Evolutionary conservation across 2,797 vertebrate species (phyloP), one percentile per base, ranked within the genome.

Genomic region (Taeniopygia guttata): DNA sequence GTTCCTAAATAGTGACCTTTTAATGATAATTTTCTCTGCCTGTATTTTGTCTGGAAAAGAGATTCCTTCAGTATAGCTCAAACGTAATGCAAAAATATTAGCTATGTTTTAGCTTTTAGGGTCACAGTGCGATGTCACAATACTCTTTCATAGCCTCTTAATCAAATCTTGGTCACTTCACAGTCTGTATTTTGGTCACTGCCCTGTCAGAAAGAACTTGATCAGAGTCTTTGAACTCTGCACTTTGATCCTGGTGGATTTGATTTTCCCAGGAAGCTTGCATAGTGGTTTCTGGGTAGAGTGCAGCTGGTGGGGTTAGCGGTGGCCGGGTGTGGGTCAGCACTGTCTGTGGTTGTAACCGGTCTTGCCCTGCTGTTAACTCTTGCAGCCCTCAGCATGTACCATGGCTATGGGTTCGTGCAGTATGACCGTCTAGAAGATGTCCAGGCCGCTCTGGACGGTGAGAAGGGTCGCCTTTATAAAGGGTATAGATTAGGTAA

Each of bases 401-500:
- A 99, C 98, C 98, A 97, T 97, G 98, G 98, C 96, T 98, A 97
- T 97, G 99, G 98, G 98, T 98, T 98, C 98, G 98, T 99, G 98
- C 98, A 98, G 97, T 99, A 98, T 98, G 98, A 99, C 94, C 94
- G 91, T 51, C 95, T 97, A 94, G 97, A 99, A 97, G 98, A 99
- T 91, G 98, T 98, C 40, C 98, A 99, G 98, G 98, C 98, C 93
- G 98, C 98, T 97, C 98, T 98, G 98, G 97, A 98, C 93, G 98
- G 98, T 97, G 98, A 98, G 98, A 99, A 98, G 81, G 98, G 98
- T 97, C 98, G 98, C 96, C 97, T 98, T 98, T 99, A 98, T 98
- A 98, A 98, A 98, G 97, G 98, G 97, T 98, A 98, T 99, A 98
- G 98, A 99, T 98, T 99, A 99, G 98, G 98, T 99, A 98, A 98